Percentiles rank a stretch among this genome's conserved stretches.
phyloP scores from a whole-genome alignment of 1,140 invertebrate species.

The Streblospio benedicti region DNA sequence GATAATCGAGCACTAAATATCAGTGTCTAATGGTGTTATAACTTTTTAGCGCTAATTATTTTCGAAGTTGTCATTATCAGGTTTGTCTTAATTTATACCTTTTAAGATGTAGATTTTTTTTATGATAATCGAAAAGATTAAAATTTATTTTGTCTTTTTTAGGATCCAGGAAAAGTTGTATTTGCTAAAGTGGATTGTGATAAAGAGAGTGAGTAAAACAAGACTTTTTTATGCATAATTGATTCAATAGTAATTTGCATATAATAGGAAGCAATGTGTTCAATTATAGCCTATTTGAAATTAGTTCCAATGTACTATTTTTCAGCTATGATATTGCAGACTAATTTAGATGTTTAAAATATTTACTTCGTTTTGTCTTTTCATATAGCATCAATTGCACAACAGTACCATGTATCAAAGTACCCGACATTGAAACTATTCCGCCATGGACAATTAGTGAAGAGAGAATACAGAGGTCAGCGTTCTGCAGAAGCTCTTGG shows the following conservation, averaged over 20 bases:
- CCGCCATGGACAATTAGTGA: slow-evolving; percentile 82
- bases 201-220: slow-evolving; percentile 66
- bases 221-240: slow-evolving; percentile 20
- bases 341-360: too few relatives aligned
- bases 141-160: slow-evolving; percentile 18
- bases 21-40: too few relatives aligned
- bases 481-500: slow-evolving; percentile 73
- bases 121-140: too few relatives aligned
- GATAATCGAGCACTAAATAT: too few relatives aligned
- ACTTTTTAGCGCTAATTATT: too few relatives aligned
- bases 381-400: slow-evolving; percentile 67
- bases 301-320: too few relatives aligned
- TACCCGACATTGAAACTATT: slow-evolving; percentile 97
- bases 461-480: slow-evolving; percentile 84
- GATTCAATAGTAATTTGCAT: slow-evolving; percentile 4
- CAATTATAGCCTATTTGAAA: too few relatives aligned
- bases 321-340: too few relatives aligned
- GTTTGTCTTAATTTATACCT: too few relatives aligned
- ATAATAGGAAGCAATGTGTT: neutral
- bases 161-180: slow-evolving; percentile 68
- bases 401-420: slow-evolving; percentile 90
- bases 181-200: slow-evolving; percentile 98
- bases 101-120: too few relatives aligned
- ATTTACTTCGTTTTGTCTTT: too few relatives aligned
- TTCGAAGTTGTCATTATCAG: too few relatives aligned